A percentile compares a stretch with the other conserved stretches of the same genome.
Evolutionary conservation across 1,140 invertebrate species (phyloP).

Genomic region (Doryteuthis pealeii): DNA sequence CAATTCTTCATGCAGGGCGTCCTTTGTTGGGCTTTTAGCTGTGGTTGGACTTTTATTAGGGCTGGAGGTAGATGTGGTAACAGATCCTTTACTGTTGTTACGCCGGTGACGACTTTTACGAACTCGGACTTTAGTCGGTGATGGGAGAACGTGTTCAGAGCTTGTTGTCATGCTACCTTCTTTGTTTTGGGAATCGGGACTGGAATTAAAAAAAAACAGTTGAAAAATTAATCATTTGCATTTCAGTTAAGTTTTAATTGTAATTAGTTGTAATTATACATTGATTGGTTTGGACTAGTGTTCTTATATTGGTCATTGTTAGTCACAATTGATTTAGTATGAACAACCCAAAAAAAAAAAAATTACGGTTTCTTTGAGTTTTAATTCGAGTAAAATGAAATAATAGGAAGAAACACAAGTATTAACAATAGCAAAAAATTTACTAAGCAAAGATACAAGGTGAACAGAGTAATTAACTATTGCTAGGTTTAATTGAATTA

Average conservation of each 20-base stretch:
- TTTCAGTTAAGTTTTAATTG: not conserved
- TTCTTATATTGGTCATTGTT: too few relatives aligned
- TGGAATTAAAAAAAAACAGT: conserved; percentile 8
- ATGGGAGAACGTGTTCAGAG: conserved; percentile 50
- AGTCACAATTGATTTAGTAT: too few relatives aligned
- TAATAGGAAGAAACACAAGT: too few relatives aligned
- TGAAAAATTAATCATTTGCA: not conserved
- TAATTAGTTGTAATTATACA: not conserved
- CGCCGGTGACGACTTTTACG: conserved; percentile 51
- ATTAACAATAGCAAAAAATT: too few relatives aligned
- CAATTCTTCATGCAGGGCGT: conserved; percentile 36
- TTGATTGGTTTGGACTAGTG: too few relatives aligned
- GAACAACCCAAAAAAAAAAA: too few relatives aligned
- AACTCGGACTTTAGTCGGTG: conserved; percentile 50
- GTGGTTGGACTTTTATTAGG: conserved; percentile 28
- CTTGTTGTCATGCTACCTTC: conserved; percentile 44
- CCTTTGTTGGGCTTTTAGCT: conserved; percentile 40
- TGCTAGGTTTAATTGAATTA: too few relatives aligned
- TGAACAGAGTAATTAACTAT: too few relatives aligned
- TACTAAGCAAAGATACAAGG: too few relatives aligned
- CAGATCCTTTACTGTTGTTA: conserved; percentile 53
- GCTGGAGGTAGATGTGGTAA: conserved; percentile 34
- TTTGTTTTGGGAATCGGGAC: conserved; percentile 31
- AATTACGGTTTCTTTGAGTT: too few relatives aligned
- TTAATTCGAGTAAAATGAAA: too few relatives aligned